These are phyloP conservation scores for Panagrolaimus sp. DNA, from an alignment of 1,140 invertebrate species.

Conservation along the genomic window DNA sequence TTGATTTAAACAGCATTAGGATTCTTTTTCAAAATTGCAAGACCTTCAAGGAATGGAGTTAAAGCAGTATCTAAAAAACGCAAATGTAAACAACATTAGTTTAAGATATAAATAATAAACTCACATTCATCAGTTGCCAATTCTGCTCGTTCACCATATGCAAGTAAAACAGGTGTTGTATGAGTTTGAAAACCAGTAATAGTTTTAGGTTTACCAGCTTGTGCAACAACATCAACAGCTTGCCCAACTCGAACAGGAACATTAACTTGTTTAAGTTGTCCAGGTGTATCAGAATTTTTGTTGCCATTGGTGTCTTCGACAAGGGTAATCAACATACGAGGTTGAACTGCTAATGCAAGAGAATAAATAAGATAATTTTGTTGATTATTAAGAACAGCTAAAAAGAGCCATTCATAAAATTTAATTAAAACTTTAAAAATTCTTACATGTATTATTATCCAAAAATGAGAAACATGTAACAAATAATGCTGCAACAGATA, in stretches of 20 bases:
- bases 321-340: slow-evolving; percentile 98
- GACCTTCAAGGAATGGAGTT: slow-evolving; percentile 95
- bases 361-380: slow-evolving; percentile 88
- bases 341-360: slow-evolving; percentile 92
- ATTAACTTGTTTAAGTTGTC: slow-evolving; percentile 65
- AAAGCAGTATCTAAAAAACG: slow-evolving; percentile 69
- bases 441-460: slow-evolving; percentile 91
- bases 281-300: slow-evolving; percentile 70
- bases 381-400: slow-evolving; percentile 84
- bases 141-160: slow-evolving; percentile 93
- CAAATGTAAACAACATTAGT: background rate
- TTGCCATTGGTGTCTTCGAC: slow-evolving; percentile 70
- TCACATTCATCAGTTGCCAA: slow-evolving; percentile 90
- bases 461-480: slow-evolving; percentile 84
- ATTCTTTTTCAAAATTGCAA: slow-evolving; percentile 95
- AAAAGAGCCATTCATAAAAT: slow-evolving; percentile 16
- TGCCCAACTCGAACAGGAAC: slow-evolving; percentile 84
- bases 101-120: slow-evolving; percentile 20
- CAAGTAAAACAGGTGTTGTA: slow-evolving; percentile 91
- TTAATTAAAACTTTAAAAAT: slow-evolving; percentile 46
- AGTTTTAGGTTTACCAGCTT: slow-evolving; percentile 97
- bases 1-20: slow-evolving; percentile 57
- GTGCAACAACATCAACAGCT: slow-evolving; percentile 97
- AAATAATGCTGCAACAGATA: slow-evolving; percentile 68
- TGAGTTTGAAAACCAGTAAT: slow-evolving; percentile 99